phyloP scores from a whole-genome alignment of 2,888 invertebrate genomes.

The Drosophila rellima region DNA sequence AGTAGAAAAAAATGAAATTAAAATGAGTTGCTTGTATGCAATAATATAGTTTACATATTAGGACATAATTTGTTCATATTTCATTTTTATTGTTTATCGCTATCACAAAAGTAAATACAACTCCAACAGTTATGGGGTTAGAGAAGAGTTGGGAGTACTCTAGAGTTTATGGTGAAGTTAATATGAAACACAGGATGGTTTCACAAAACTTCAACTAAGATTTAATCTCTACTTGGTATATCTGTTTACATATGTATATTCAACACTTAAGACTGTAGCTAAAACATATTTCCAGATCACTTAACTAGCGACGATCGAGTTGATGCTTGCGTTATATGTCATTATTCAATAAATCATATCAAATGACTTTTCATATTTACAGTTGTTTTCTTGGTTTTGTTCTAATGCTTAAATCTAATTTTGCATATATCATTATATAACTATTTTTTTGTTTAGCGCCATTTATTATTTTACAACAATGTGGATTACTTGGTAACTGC shows the following conservation, averaged over 20 bases:
- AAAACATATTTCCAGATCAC: constrained; percentile 42
- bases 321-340: constrained; percentile 29
- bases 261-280: constrained; percentile 69
- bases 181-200: constrained; percentile 39
- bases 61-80: constrained; percentile 67
- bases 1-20: constrained; percentile 17
- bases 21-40: constrained; percentile 41
- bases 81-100: constrained; percentile 61
- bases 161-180: constrained; percentile 31
- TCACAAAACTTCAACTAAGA: constrained; percentile 44
- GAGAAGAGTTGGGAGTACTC: constrained; percentile 30
- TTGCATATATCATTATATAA: constrained; percentile 6
- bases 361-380: constrained; percentile 73
- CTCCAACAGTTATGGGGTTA: constrained; percentile 53
- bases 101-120: constrained; percentile 79
- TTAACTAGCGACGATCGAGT: constrained; percentile 33
- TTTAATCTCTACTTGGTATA: constrained; percentile 66
- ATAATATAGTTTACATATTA: constrained; percentile 33
- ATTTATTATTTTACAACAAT: constrained; percentile 33
- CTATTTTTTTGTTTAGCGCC: constrained; percentile 32
- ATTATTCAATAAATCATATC: constrained; percentile 66
- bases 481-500: constrained; percentile 28
- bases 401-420: constrained; percentile 38
- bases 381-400: constrained; percentile 27
- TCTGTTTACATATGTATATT: constrained; percentile 66